Evolutionary conservation across 2,888 invertebrate species (phyloP), one percentile per base, ranked within the genome.

Genomic region (Parthenolecanium corni): DNA sequence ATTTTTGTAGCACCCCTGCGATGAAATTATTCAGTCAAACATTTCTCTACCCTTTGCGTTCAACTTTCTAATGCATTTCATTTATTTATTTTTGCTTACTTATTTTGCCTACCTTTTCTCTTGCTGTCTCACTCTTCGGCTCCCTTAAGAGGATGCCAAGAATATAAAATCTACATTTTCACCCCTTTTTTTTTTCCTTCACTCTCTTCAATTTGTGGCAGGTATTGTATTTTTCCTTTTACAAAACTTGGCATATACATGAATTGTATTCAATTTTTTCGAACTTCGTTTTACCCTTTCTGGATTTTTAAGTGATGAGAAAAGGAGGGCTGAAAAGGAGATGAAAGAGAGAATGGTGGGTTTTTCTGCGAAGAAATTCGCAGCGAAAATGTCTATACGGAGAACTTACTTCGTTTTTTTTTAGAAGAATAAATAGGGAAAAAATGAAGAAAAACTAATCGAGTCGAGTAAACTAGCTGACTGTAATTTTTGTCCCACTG

Each of bases 151-250:
- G 49, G 36, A 36, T 38, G 21, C 23, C 51, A 23, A 49, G 21
- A 51, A 61, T 61, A 61, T 61, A 40, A 61, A 61, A 61, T 61
- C 61, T 61, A 61, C 61, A 49, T 61, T 61, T 61, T 61, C 61
- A 61, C 61, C 51, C 61, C 44, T 61, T 61, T 61, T 61, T 57
- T 31, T 31, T 9, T 9, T 31, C 31, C 4, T 31, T 31, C 31
- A 9, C 9, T 31, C 9, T 44, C 46, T 44, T 61, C 61, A 61
- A 61, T 51, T 61, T 61, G 49, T 61, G 61, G 61, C 61, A 61
- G 61, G 61, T 61, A 61, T 61, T 61, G 49, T 61, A 49, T 61
- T 61, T 57, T 46, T 52, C 23, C 38, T 20, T 21, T 23, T 38
- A 49, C 40, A 51, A 49, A 49, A 23, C 46, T 49, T 49, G 47